Conservation (phyloP, 2,888 invertebrate genomes). For the Sepiola atlantica region DNA sequence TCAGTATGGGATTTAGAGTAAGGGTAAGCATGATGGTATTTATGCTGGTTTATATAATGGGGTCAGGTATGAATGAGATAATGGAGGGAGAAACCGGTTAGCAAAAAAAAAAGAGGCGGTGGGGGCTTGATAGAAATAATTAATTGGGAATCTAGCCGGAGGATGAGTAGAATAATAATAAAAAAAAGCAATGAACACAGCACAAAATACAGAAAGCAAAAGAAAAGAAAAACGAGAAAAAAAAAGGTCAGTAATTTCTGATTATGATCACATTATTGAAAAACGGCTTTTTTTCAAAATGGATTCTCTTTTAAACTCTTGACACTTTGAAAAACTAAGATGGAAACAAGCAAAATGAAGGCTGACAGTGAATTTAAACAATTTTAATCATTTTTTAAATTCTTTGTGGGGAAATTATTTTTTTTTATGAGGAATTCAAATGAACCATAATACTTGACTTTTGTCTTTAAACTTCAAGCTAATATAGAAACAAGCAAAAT, state of each 20-base stretch:
- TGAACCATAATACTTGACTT: too few relatives aligned
- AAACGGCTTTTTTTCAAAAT: neutral
- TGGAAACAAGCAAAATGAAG: too few relatives aligned
- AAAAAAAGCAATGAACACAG: neutral
- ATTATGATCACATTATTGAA: neutral
- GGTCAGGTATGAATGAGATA: neutral
- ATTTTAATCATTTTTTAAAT: too few relatives aligned
- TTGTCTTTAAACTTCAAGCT: too few relatives aligned
- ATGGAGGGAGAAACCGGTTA: neutral
- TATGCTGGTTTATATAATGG: neutral
- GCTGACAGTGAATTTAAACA: too few relatives aligned
- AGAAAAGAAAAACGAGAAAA: neutral
- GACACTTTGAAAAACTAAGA: too few relatives aligned
- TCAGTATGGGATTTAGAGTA: neutral
- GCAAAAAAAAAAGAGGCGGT: neutral
- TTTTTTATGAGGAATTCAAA: too few relatives aligned
- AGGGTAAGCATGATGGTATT: neutral
- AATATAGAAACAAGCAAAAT: too few relatives aligned
- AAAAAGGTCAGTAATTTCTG: neutral
- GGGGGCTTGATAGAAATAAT: neutral
- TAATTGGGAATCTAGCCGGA: neutral
- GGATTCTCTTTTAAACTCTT: too few relatives aligned
- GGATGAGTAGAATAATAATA: neutral
- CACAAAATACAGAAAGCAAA: neutral
- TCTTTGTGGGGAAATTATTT: too few relatives aligned